A percentile compares a stretch with the other conserved stretches of the same genome.
Conservation (phyloP, 1,140 invertebrate genomes). For the Drosophila pachea region DNA sequence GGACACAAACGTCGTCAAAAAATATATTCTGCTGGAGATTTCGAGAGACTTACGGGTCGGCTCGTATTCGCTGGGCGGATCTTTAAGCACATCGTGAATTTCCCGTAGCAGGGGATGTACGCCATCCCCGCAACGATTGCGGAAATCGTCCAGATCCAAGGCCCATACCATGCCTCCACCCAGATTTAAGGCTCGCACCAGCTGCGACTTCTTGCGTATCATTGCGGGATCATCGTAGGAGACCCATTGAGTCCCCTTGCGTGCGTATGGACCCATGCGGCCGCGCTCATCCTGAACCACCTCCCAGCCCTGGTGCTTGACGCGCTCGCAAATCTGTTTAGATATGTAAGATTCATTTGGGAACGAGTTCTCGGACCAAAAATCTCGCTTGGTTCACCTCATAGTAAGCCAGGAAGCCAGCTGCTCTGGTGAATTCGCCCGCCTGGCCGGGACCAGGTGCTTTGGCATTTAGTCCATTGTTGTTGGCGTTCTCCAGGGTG, state of each 20-base stretch:
- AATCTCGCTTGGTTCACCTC: constrained; percentile 81
- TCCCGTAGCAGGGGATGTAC: constrained; percentile 86
- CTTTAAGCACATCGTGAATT: constrained; percentile 83
- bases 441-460: constrained; percentile 87
- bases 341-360: neutral
- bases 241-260: constrained; percentile 92
- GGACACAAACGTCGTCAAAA: neutral
- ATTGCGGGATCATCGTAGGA: constrained; percentile 91
- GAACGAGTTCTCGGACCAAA: neutral
- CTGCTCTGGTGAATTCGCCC: constrained; percentile 89
- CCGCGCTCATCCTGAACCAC: constrained; percentile 87
- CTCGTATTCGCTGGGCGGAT: constrained; percentile 61
- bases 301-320: constrained; percentile 88
- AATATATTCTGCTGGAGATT: neutral
- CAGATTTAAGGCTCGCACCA: constrained; percentile 86
- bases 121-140: constrained; percentile 86
- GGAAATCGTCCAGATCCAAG: constrained; percentile 92
- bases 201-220: constrained; percentile 88
- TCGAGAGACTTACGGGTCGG: constrained; percentile 55
- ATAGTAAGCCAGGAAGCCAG: constrained; percentile 93
- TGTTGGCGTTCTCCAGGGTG: constrained; percentile 81
- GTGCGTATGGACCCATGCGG: constrained; percentile 92
- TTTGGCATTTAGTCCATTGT: constrained; percentile 86
- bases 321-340: constrained; percentile 86
- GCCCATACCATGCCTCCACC: constrained; percentile 96